Percentiles rank a stretch among this genome's conserved stretches.
Evolutionary conservation across 2,113 vertebrate species (phyloP).

Genomic region (Poecilia latipinna): DNA sequence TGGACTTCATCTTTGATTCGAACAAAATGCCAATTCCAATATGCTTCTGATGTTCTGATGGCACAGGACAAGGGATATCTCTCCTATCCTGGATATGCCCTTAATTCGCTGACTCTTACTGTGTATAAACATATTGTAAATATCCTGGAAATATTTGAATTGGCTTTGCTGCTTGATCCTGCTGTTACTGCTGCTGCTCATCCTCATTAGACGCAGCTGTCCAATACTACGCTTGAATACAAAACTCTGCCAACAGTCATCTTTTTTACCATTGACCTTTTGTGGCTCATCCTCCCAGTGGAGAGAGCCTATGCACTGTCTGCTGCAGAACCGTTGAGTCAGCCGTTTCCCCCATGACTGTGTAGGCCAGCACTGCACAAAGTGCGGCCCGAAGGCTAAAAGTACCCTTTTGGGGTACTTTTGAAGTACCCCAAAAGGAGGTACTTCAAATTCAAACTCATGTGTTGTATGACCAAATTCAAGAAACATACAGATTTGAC

Average conservation of each 20-base stretch:
- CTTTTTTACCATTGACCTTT: not conserved
- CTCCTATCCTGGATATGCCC: not conserved
- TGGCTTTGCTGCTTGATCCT: not conserved
- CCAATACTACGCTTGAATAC: not conserved
- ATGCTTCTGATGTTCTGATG: not conserved
- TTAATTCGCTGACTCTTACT: not conserved
- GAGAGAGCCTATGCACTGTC: not conserved
- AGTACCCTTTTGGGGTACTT: too few relatives aligned
- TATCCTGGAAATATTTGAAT: too few relatives aligned
- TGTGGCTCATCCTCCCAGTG: not conserved
- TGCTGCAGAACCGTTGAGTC: not conserved
- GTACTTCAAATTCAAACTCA: not conserved
- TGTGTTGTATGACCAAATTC: not conserved
- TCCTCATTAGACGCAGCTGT: not conserved
- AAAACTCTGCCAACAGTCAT: not conserved
- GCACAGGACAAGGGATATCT: not conserved
- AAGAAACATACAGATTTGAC: not conserved
- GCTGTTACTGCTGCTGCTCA: not conserved
- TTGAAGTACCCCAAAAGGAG: not conserved
- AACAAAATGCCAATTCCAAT: too few relatives aligned
- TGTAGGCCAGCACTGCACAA: too few relatives aligned
- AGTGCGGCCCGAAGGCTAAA: not conserved
- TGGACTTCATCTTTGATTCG: too few relatives aligned
- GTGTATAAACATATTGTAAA: too few relatives aligned
- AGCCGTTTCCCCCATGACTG: not conserved